phyloP scores from a whole-genome alignment of 2,113 vertebrate genomes.

The Scophthalmus maximus region DNA sequence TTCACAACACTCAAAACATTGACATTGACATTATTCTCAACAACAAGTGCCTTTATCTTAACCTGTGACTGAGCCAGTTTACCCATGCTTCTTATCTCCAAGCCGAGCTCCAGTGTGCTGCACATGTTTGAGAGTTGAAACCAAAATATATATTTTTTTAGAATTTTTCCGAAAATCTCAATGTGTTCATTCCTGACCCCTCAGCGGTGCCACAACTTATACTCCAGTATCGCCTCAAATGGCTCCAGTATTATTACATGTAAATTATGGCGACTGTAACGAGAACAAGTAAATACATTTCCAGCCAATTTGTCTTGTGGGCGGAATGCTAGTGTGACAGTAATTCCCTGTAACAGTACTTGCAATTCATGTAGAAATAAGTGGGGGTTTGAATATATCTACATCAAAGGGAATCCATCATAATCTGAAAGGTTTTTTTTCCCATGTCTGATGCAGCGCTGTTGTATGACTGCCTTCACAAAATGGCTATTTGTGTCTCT shows the following conservation, averaged over 20 bases:
- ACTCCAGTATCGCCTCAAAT: slow-evolving; percentile 1
- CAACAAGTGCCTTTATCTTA: background rate
- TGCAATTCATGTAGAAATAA: slow-evolving; percentile 41
- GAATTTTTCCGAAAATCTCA: background rate
- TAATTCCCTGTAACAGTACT: slow-evolving; percentile 36
- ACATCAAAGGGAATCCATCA: slow-evolving; percentile 54
- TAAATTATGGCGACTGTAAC: slow-evolving; percentile 29
- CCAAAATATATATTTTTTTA: too few species aligned
- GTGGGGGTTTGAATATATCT: slow-evolving; percentile 37
- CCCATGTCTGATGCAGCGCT: slow-evolving; percentile 29
- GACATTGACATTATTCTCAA: background rate
- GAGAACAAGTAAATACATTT: slow-evolving; percentile 42
- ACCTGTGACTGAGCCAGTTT: background rate
- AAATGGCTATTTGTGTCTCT: slow-evolving; percentile 61
- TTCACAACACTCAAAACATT: slow-evolving; percentile 2
- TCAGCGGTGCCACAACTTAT: background rate
- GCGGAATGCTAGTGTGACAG: slow-evolving; percentile 28
- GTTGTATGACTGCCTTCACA: slow-evolving; percentile 55
- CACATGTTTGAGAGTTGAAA: too few species aligned
- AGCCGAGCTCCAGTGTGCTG: too few species aligned
- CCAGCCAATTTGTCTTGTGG: slow-evolving; percentile 32
- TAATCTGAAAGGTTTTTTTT: slow-evolving; percentile 55
- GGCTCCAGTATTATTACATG: background rate
- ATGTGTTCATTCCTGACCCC: background rate
- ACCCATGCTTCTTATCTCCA: too few species aligned